These are phyloP conservation scores for Taeniopygia guttata DNA, from an alignment of 2,797 vertebrate genomes.

Conservation along the genomic window DNA sequence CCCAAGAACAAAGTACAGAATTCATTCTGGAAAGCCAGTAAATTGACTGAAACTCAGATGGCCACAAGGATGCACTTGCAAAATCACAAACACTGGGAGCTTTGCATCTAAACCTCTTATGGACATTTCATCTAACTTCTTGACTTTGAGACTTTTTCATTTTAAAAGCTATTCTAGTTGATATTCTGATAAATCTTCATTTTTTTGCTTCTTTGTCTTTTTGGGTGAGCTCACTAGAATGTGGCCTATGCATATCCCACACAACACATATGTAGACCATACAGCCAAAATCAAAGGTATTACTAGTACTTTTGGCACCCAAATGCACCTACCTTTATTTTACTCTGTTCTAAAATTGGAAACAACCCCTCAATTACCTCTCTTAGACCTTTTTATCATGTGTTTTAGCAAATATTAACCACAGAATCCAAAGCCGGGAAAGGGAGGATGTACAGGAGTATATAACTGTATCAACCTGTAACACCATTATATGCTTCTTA, in stretches of 20 bases:
- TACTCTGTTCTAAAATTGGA: neutral
- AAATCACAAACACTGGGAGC: neutral
- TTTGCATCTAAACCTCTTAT: neutral
- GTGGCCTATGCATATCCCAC: neutral
- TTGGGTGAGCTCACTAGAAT: neutral
- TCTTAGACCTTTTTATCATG: neutral
- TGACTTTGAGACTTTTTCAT: neutral
- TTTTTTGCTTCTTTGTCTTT: neutral
- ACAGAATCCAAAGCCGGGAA: neutral
- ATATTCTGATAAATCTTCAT: neutral
- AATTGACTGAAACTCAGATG: neutral
- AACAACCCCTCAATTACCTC: neutral
- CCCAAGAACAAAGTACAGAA: neutral
- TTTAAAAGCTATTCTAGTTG: neutral
- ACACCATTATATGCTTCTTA: neutral
- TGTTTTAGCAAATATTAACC: neutral
- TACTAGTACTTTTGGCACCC: neutral
- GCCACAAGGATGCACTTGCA: neutral
- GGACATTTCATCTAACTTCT: neutral
- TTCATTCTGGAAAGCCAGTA: neutral
- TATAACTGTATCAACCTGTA: neutral
- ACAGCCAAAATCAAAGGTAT: neutral
- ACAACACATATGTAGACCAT: neutral
- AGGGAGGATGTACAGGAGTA: neutral
- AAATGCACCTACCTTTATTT: neutral